Base-by-base conservation (phyloP, 2,113 vertebrate genomes). In the Calonectris borealis region DNA sequence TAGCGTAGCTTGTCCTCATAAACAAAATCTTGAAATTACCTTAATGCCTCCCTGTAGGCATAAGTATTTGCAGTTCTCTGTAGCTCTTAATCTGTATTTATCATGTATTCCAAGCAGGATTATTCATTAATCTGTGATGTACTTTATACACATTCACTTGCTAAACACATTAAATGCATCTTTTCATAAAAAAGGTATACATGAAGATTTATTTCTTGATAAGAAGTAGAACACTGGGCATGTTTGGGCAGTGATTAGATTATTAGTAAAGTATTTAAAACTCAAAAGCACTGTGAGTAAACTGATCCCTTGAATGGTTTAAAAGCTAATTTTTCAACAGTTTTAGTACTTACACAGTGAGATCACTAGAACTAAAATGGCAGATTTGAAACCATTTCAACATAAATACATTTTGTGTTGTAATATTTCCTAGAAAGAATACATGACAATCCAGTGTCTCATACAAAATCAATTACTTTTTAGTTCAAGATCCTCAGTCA, bases 381-480 rank as follows among this genome's bases (percentile, higher is more conserved):
- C 84, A 95, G 75, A 65, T 94, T 61, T 88, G 32, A 96, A 95
- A 84, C 17, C n/a, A 78, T 83, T 96, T 95, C 71, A 58, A 62
- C 34, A n/a, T 38, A 65, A 6, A 19, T 71, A 87, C 42, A 46
- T 77, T 91, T 88, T 94, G 71, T 95, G 75, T 75, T 32, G 3
- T 61, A 95, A 87, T 62, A 94, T 88, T 86, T 98, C 83, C 83
- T 79, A 24, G 22, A 97, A 96, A 93, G 82, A 85, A 44, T 79
- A 94, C 70, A 92, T n/a, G 84, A 83, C 92, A 94, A 97, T 92
- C 85, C 86, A 70, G 32, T 64, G 87, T 94, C 95, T 98, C 88
- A 77, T 96, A 94, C 76, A 97, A 98, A 98, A 98, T 97, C 97
- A 98, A 98, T 98, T 98, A 96, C 92, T 94, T 95, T 96, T 97